Evolutionary conservation across 2,113 vertebrate species (phyloP), one percentile per base, ranked within the genome.

Genomic region (Mormoops blainvillei): DNA sequence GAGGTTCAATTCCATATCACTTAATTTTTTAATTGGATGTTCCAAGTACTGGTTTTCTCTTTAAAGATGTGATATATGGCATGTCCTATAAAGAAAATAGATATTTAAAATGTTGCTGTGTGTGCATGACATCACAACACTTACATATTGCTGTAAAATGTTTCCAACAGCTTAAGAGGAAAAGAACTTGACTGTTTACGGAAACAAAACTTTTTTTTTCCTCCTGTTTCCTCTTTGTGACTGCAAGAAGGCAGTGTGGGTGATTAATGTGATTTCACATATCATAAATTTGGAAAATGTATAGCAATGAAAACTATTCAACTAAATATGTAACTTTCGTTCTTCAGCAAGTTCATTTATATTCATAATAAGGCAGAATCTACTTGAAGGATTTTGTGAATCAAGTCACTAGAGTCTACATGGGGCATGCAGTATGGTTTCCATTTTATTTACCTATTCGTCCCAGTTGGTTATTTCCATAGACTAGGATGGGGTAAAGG

Each of bases 261-360:
- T 95, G 80, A 81, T 88, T 74, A 61, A 67, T 43, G 50, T 5
- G 12, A 13, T 63, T 52, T 56, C 74, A 89, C 58, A 89, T 87
- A 50, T 33, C 61, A 92, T 58, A 90, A 38, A 80, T 84, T 68
- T 95, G 73, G 54, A 31, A 78, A 84, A 61, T 45, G 9, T 24
- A 16, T 33, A 56, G 36, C 56, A 65, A 16, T 43, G 54, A 92
- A 94, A 76, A 7, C 16, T 41, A 87, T 9, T 70, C 41, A 54
- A 50, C 48, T 63, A 31, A 50, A 52, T 68, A 16, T 43, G 68
- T 61, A 54, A n/a, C 67, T 85, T 81, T 58, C 14, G 43, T 94
- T 95, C 73, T 54, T 81, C 5, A 16, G n/a, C 58, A 38, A 94
- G 33, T 52, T 90, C 90, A 94, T 96, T 92, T 94, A 85, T 54